These are phyloP conservation scores for Axis porcinus DNA, from an alignment of 2,113 vertebrate genomes.

Conservation along the genomic window DNA sequence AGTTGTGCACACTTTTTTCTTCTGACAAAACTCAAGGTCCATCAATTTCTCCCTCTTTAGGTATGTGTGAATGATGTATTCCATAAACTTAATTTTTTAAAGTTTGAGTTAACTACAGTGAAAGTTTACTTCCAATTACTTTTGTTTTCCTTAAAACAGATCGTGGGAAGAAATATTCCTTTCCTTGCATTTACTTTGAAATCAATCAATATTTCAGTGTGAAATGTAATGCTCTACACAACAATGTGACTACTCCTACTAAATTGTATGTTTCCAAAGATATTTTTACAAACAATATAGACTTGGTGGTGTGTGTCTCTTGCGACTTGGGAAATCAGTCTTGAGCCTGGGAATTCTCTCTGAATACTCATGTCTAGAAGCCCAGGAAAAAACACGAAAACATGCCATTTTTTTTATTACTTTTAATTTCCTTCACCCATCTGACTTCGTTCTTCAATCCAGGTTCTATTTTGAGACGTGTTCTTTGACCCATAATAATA, in stretches of 20 bases:
- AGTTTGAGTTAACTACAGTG: constrained; percentile 11
- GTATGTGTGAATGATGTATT: constrained; percentile 22
- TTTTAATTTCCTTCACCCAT: not conserved
- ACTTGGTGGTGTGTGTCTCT: not conserved
- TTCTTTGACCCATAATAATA: not conserved
- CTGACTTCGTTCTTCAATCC: not conserved
- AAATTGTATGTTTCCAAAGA: constrained; percentile 65
- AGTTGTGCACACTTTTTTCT: not conserved
- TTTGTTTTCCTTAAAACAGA: not conserved
- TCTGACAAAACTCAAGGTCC: not conserved
- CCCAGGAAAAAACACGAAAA: not conserved
- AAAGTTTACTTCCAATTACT: constrained; percentile 32
- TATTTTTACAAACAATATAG: constrained; percentile 57
- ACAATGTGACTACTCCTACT: constrained; percentile 43
- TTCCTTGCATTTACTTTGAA: constrained; percentile 1
- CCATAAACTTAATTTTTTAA: constrained; percentile 33
- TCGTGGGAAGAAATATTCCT: not conserved
- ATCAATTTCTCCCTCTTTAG: constrained; percentile 17
- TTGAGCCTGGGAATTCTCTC: not conserved
- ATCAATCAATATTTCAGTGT: not conserved
- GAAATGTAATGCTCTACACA: constrained; percentile 42
- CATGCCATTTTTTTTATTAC: not conserved
- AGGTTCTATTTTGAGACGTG: not conserved
- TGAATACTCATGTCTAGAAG: not conserved
- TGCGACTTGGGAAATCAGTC: constrained; percentile 5